Conservation (phyloP, 2,113 vertebrate genomes). For the Nansenia antarctica region DNA sequence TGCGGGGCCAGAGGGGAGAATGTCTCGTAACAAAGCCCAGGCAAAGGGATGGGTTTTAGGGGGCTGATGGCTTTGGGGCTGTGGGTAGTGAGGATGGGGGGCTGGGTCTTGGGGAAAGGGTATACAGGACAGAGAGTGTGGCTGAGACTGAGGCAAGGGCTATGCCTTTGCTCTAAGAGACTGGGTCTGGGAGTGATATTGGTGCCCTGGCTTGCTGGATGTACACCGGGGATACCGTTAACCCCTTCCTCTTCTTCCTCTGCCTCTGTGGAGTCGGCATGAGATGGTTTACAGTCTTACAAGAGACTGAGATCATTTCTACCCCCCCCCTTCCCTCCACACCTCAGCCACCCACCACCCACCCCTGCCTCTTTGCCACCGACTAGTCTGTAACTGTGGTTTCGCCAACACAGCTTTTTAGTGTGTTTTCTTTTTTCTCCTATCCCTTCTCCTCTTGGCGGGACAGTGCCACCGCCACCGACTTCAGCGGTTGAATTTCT, state of each 20-base stretch:
- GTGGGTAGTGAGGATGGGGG: too few relatives aligned
- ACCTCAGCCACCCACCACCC: background rate
- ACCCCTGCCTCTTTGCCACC: constrained; percentile 12
- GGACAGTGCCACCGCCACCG: constrained; percentile 32
- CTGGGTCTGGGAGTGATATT: background rate
- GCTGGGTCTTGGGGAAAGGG: constrained; percentile 41
- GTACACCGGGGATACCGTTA: background rate
- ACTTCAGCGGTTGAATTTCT: constrained; percentile 25
- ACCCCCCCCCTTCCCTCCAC: constrained; percentile 10
- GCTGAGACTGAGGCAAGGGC: background rate
- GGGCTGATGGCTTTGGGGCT: constrained; percentile 63
- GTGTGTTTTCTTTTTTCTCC: too few relatives aligned
- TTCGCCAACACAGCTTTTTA: background rate
- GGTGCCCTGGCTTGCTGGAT: background rate
- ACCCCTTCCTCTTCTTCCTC: constrained; percentile 37
- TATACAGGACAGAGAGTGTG: background rate
- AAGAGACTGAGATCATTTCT: constrained; percentile 8
- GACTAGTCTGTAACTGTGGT: background rate
- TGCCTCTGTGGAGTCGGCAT: background rate
- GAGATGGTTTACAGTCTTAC: background rate
- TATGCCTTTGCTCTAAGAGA: background rate
- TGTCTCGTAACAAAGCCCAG: constrained; percentile 63
- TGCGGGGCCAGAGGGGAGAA: constrained; percentile 59
- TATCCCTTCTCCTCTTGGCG: background rate
- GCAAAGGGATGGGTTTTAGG: constrained; percentile 65